These are phyloP conservation scores for Loris lydekkerianus DNA, from an alignment of 2,797 vertebrate species.

Conservation along the genomic window DNA sequence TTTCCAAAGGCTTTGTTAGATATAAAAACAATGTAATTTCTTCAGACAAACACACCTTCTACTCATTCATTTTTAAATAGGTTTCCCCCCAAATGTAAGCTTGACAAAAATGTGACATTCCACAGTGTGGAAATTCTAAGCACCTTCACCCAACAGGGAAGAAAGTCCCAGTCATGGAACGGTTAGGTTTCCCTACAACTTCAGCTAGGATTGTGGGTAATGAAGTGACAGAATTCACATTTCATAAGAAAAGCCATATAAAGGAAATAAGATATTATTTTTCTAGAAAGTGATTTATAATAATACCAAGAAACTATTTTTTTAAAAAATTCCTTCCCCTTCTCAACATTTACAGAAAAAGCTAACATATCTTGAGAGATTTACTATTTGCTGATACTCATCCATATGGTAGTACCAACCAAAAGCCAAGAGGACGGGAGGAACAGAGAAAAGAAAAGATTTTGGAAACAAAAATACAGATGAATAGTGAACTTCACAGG, in stretches of 20 bases:
- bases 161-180: constrained; percentile 49
- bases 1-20: constrained; percentile 18
- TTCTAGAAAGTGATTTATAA: constrained; percentile 83
- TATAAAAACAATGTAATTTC: not conserved
- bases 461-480: not conserved
- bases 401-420: constrained; percentile 66
- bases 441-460: not conserved
- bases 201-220: constrained; percentile 70
- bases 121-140: constrained; percentile 52
- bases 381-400: constrained; percentile 81
- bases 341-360: constrained; percentile 75
- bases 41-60: not conserved
- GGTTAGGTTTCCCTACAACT: constrained; percentile 70
- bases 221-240: constrained; percentile 83
- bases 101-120: constrained; percentile 47
- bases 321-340: constrained; percentile 65
- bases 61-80: constrained; percentile 44
- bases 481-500: not conserved
- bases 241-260: constrained; percentile 83
- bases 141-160: constrained; percentile 50
- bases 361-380: constrained; percentile 73
- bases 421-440: constrained; percentile 44
- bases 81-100: not conserved
- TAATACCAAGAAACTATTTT: constrained; percentile 72
- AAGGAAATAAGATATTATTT: constrained; percentile 85